A percentile compares a stretch with the other conserved stretches of the same genome.
These are phyloP conservation scores for Neodontobutis hainanensis DNA, from an alignment of 2,113 vertebrate species.

Conservation along the genomic window DNA sequence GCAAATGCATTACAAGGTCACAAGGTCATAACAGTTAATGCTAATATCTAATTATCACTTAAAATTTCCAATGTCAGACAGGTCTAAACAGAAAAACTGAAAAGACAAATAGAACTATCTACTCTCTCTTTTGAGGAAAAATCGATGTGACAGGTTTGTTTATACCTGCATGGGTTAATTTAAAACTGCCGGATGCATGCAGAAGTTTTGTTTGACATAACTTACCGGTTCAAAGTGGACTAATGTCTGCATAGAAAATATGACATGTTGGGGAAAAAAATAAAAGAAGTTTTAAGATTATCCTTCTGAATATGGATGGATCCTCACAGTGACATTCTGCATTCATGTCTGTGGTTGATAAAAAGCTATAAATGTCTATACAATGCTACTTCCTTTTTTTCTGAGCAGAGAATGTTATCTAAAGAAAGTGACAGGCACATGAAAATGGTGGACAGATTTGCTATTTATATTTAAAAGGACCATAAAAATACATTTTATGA, in stretches of 20 bases:
- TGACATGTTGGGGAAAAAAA: no score
- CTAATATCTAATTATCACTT: constrained; percentile 47
- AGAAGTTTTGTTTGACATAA: no score
- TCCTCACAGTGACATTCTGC: no score
- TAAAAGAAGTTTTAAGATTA: no score
- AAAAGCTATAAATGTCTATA: neutral
- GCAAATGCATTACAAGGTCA: constrained; percentile 43
- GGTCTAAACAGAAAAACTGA: constrained; percentile 43
- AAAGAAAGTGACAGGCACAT: neutral
- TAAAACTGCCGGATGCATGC: no score
- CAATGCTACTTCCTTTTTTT: neutral
- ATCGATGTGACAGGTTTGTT: constrained; percentile 63
- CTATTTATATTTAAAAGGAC: neutral
- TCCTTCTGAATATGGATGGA: no score
- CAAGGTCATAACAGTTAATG: constrained; percentile 32
- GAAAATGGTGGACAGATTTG: neutral
- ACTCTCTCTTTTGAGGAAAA: constrained; percentile 38
- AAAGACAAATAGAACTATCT: constrained; percentile 58
- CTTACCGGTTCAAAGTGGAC: no score
- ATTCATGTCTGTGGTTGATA: no score
- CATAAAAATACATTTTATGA: neutral
- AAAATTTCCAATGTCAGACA: constrained; percentile 60
- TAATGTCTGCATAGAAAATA: no score
- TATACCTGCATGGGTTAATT: constrained; percentile 61
- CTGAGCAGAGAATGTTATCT: neutral